Evolutionary conservation across 2,888 invertebrate species (phyloP).

Genomic region (Crossocerus cetratus): DNA sequence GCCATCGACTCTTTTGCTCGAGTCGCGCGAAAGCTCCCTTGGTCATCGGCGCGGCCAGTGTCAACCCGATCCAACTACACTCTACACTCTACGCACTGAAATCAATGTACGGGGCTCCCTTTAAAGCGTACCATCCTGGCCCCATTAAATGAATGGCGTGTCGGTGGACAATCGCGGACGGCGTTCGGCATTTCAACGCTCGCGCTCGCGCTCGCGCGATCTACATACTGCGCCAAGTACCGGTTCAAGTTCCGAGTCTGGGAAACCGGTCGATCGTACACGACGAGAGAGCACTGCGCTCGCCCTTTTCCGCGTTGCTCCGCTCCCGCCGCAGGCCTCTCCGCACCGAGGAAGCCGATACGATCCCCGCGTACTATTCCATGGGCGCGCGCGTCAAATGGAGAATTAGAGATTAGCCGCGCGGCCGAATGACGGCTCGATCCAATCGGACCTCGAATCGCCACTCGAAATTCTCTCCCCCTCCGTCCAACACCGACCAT

Average conservation of each 20-base stretch:
- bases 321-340: neutral
- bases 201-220: conserved; percentile 21
- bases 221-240: conserved; percentile 52
- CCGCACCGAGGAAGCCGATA: no score
- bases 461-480: conserved; percentile 18
- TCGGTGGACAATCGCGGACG: conserved; percentile 20
- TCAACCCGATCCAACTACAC: neutral
- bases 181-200: conserved; percentile 35
- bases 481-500: conserved; percentile 25
- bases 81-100: neutral
- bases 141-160: conserved; percentile 38
- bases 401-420: neutral
- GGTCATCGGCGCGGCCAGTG: neutral
- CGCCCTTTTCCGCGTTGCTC: neutral
- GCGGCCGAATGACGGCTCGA: neutral
- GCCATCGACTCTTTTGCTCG: no score
- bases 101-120: neutral
- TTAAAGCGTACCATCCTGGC: conserved; percentile 5
- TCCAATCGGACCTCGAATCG: no score
- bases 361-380: conserved; percentile 16
- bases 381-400: conserved; percentile 6
- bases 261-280: conserved; percentile 47
- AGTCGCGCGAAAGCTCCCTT: neutral
- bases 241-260: conserved; percentile 42
- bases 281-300: conserved; percentile 15